Evolutionary conservation across 2,113 vertebrate genomes (phyloP).

Genomic region (Campylomormyrus numenius): DNA sequence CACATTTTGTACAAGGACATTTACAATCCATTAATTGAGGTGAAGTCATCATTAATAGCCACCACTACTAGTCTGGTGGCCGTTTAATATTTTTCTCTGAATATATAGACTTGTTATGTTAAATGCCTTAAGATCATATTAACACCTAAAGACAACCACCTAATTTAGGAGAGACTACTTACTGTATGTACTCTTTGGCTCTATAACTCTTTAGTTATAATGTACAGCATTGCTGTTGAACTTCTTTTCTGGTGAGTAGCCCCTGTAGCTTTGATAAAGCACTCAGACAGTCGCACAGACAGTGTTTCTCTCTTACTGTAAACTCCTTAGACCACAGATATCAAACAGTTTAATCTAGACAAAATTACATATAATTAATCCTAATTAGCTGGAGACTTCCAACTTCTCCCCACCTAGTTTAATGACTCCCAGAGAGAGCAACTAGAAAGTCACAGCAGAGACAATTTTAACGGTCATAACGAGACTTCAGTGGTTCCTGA

Average conservation of each 20-base stretch:
- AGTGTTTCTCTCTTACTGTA: neutral
- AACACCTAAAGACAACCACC: neutral
- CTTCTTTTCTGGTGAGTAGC: too few relatives aligned
- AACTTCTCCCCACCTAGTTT: neutral
- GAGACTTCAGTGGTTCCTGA: neutral
- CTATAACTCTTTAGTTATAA: neutral
- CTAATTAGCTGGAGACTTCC: constrained; percentile 1
- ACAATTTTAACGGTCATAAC: neutral
- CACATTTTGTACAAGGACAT: neutral
- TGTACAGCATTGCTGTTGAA: neutral
- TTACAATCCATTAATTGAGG: neutral
- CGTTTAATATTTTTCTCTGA: neutral
- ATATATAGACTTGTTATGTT: neutral
- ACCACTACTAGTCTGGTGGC: neutral
- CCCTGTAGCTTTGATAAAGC: neutral
- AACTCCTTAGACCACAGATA: neutral
- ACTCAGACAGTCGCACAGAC: neutral
- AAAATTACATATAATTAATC: constrained; percentile 3
- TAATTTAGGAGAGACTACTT: neutral
- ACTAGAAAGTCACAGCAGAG: neutral
- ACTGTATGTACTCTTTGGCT: neutral
- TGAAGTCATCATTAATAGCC: neutral
- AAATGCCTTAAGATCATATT: neutral
- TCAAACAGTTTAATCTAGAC: constrained; percentile 3
- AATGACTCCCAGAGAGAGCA: neutral